Evolutionary conservation across 53 echinoderm and acorn worm species (phyloP), one percentile per base, ranked within the genome.

Genomic region (Actinopyga echinites): DNA sequence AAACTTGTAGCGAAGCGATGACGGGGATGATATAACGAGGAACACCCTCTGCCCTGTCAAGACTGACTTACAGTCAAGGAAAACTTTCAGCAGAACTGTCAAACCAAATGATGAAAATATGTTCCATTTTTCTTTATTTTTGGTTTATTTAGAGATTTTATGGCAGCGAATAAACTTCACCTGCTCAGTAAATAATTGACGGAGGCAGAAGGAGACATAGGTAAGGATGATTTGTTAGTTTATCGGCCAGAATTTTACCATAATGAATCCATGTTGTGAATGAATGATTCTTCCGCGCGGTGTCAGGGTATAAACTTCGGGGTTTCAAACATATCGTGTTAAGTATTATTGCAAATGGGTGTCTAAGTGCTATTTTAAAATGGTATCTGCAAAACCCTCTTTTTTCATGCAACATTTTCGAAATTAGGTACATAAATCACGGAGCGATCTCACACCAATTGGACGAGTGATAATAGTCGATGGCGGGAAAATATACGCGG

Each of bases 261-360:
- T 71, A 44, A 71, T 71, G 71, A 71, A 71, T 42, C 71, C 71
- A 71, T 71, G 71, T 71, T 71, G 71, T 20, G 71, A 71, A 71
- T 71, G 71, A 71, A 22, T 71, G 71, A 40, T 71, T 42, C 71
- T 44, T 13, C 71, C n/a, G 34, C 22, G 23, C 44, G 26, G 44
- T 71, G 42, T 71, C 71, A 71, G 42, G 40, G 71, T 42, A 71
- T 71, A 71, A 71, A 71, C 71, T 71, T 42, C 23, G 40, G 28
- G 71, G 71, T 71, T 71, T 71, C 71, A 38, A 71, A 71, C 71
- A 71, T 71, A 71, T 71, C 71, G 71, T 71, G 71, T 71, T 71
- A 71, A 71, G 71, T 71, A 71, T 71, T 71, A 71, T 71, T 71
- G 71, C 71, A 71, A 71, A 71, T 71, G 71, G 71, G 71, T 71